These are phyloP conservation scores for Trematocara zebra DNA, from an alignment of 2,113 vertebrate species.

Conservation along the genomic window DNA sequence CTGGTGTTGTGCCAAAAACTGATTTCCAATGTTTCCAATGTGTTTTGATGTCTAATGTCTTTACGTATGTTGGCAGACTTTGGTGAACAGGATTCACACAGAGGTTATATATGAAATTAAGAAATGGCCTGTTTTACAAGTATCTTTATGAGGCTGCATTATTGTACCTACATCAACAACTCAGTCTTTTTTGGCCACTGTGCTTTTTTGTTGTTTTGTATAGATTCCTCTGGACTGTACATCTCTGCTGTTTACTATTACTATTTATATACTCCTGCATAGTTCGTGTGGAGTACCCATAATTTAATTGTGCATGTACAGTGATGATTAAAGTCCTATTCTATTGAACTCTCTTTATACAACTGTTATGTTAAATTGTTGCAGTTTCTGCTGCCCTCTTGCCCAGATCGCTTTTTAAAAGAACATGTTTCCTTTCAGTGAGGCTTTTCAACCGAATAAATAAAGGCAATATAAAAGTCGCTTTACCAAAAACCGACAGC, in stretches of 20 bases:
- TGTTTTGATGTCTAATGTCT: neutral
- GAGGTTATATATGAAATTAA: neutral
- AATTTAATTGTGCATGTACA: neutral
- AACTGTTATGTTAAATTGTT: accelerated
- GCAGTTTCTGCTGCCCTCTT: neutral
- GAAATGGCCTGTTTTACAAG: neutral
- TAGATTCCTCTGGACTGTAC: neutral
- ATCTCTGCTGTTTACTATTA: neutral
- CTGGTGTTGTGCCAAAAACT: neutral
- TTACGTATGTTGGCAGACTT: neutral
- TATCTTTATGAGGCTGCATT: neutral
- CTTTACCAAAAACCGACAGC: neutral
- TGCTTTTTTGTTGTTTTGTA: neutral
- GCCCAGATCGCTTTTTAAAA: neutral
- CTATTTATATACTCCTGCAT: neutral
- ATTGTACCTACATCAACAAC: neutral
- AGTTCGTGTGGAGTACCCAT: neutral
- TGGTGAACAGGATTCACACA: neutral
- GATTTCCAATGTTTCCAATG: neutral
- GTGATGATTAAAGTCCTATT: neutral
- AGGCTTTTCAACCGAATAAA: neutral
- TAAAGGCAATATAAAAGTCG: neutral
- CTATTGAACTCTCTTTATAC: neutral
- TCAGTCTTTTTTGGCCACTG: neutral
- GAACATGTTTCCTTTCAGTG: neutral